A percentile compares a stretch with the other conserved stretches of the same genome.
Conservation (phyloP, 2,113 vertebrate species). For the Phrynosoma blainvillii region DNA sequence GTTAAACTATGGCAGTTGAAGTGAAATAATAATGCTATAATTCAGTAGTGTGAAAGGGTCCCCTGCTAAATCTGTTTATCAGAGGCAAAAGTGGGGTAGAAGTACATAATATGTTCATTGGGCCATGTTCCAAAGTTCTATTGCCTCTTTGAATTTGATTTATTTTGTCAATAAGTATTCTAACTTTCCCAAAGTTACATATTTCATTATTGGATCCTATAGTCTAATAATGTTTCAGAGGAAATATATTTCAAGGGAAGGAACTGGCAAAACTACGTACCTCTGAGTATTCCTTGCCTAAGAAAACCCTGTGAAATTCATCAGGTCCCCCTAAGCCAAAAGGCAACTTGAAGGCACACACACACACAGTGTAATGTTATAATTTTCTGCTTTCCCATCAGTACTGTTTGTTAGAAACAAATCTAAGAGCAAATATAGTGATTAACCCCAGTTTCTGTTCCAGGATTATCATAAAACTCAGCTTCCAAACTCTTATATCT, state of each 20-base stretch:
- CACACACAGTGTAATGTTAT: background rate
- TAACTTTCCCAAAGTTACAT: background rate
- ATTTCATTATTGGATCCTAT: background rate
- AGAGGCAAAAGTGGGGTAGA: background rate
- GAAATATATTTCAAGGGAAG: too few relatives aligned
- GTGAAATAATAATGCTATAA: too few relatives aligned
- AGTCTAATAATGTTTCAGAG: too few relatives aligned
- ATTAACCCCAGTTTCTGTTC: background rate
- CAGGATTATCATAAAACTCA: background rate
- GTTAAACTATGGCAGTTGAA: too few relatives aligned
- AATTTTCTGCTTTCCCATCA: background rate
- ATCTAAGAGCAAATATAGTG: background rate
- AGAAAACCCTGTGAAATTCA: too few relatives aligned
- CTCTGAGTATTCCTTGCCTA: too few relatives aligned
- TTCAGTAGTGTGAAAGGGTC: too few relatives aligned
- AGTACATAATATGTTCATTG: background rate
- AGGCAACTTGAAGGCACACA: too few relatives aligned
- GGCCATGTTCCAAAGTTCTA: background rate
- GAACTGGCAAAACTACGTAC: too few relatives aligned
- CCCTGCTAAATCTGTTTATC: background rate
- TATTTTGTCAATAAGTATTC: too few relatives aligned
- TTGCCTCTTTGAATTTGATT: too few relatives aligned
- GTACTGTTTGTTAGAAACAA: background rate
- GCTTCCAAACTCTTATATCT: conserved; percentile 14
- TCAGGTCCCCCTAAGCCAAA: too few relatives aligned